Base-by-base conservation (phyloP, 1,140 invertebrate genomes). In the Cyphomyrmex costatus region DNA sequence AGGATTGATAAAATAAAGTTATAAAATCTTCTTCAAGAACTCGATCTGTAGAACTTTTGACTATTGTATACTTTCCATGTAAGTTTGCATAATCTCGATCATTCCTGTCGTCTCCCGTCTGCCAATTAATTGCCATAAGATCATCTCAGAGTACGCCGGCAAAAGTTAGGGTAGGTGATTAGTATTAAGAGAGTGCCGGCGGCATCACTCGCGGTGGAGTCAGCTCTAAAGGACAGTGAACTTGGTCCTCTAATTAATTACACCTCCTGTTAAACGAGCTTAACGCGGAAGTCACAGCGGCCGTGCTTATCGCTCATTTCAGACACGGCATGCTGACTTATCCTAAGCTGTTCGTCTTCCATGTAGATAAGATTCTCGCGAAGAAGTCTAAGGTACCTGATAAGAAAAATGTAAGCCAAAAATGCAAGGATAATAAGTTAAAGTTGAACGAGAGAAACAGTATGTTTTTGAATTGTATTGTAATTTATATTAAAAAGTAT, bases 91-190 rank as follows among this genome's bases (percentile, higher is more conserved):
- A n/a, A 42, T 83, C 68, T 83, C 79, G 79, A 83, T 83, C 68
- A 82, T 49, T 3, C 21, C 68, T 58, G 68, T 82, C 79, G 49
- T 88, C 63, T 80, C 84, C 12, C 87, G 86, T 90, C 73, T 91
- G 89, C 89, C 93, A 86, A 93, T 89, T 85, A 90, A 93, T 93
- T 93, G 93, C 92, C 92, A 93, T 92, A 91, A 86, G 86, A 87
- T 90, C 87, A 49, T 91, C 58, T 71, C 49, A 24, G 56, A 79
- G 85, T 73, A 85, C 46, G 36, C 56, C 82, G 60, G 56, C 78
- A 71, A 82, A 82, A 82, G 77, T 86, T 82, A 83, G 65, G 85
- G 53, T 73, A 68, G 65, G 76, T 83, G 65, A 86, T 86, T 84
- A 86, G 85, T 63, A 86, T 85, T 70, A 87, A 87, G 83, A 71